These are phyloP conservation scores for Grammomys surdaster DNA, from an alignment of 2,113 vertebrate species.

Conservation along the genomic window DNA sequence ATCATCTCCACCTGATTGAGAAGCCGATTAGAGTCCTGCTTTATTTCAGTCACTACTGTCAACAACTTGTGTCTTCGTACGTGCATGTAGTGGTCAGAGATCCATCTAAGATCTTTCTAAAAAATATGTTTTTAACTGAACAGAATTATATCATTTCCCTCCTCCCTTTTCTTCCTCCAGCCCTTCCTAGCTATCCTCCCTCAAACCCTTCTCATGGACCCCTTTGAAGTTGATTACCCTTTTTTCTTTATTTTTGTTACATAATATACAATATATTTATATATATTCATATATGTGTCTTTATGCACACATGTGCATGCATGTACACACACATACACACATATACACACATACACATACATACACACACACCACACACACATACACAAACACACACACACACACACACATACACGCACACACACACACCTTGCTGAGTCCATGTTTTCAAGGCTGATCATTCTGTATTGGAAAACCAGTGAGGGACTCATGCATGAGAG, in stretches of 20 bases:
- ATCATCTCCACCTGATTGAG: neutral
- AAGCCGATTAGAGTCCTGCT: neutral
- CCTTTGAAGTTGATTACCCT: neutral
- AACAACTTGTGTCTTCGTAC: neutral
- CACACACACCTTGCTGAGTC: neutral
- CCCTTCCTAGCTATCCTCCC: neutral
- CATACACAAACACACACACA: no score
- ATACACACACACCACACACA: neutral
- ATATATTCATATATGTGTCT: no score
- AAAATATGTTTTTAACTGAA: neutral
- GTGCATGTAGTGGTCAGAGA: neutral
- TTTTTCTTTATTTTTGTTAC: neutral
- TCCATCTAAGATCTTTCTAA: neutral
- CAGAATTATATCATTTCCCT: neutral
- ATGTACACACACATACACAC: no score
- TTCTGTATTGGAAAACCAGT: neutral
- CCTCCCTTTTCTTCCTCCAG: neutral
- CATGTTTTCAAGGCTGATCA: neutral
- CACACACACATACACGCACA: neutral
- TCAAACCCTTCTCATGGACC: neutral
- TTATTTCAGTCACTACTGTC: neutral
- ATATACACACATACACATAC: neutral
- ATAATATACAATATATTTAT: neutral
- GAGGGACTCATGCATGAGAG: neutral
- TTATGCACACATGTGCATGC: no score